These are phyloP conservation scores for Drosophila mimetica DNA, from an alignment of 2,888 invertebrate genomes.

Conservation along the genomic window DNA sequence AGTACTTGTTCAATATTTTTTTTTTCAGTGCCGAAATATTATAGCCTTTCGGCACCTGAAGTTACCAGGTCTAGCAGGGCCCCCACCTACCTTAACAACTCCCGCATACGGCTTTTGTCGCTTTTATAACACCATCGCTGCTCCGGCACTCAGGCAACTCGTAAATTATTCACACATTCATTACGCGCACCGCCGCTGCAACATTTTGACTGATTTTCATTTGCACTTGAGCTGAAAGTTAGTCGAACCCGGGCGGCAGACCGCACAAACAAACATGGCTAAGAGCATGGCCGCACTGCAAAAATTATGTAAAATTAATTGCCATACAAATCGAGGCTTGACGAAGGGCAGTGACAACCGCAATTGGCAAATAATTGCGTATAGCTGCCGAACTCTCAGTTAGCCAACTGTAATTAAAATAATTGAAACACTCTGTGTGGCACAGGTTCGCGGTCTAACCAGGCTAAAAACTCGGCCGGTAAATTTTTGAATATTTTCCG, in stretches of 20 bases:
- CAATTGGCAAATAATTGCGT: conserved; percentile 75
- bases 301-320: conserved; percentile 76
- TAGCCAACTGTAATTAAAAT: conserved; percentile 74
- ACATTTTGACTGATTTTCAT: conserved; percentile 64
- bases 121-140: conserved; percentile 37
- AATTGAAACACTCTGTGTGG: conserved; percentile 60
- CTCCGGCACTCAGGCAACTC: conserved; percentile 39
- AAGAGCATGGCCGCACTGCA: conserved; percentile 36
- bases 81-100: conserved; percentile 7
- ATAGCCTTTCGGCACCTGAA: conserved; percentile 2
- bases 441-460: conserved; percentile 62
- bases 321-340: conserved; percentile 55
- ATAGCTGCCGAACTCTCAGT: conserved; percentile 26
- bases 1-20: neutral
- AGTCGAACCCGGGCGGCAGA: conserved; percentile 31
- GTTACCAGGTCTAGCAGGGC: conserved; percentile 13
- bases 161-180: conserved; percentile 73
- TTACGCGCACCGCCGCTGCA: conserved; percentile 58
- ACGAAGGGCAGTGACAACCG: conserved; percentile 49
- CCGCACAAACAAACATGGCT: conserved; percentile 50
- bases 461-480: conserved; percentile 47
- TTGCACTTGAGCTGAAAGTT: conserved; percentile 44
- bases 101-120: conserved; percentile 14
- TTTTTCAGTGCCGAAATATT: conserved; percentile 11
- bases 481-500: conserved; percentile 35